A percentile compares a stretch with the other conserved stretches of the same genome.
Conservation (phyloP, 2,888 invertebrate species). For the Lasioglossum lativentre region DNA sequence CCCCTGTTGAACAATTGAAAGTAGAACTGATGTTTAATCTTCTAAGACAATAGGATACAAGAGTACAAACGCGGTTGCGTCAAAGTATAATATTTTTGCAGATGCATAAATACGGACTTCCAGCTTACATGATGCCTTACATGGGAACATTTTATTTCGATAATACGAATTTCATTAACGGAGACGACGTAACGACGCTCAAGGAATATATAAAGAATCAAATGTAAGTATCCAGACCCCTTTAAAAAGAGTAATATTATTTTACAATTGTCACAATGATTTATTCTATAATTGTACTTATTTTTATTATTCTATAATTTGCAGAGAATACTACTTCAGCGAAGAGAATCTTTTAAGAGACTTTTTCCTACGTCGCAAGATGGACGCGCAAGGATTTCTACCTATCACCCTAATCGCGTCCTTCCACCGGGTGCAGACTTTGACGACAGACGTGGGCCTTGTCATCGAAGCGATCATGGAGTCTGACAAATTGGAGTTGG, state of each 20-base stretch:
- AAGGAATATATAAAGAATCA: slow-evolving; percentile 95
- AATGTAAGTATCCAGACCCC: slow-evolving; percentile 88
- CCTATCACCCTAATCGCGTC: slow-evolving; percentile 97
- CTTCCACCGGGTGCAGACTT: slow-evolving; percentile 96
- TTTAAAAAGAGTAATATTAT: background rate
- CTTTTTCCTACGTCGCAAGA: slow-evolving; percentile 98
- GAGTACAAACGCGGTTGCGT: background rate
- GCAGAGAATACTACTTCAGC: slow-evolving; percentile 99
- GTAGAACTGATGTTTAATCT: slow-evolving; percentile 69
- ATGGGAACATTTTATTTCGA: slow-evolving; percentile 88
- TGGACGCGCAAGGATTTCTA: slow-evolving; percentile 97
- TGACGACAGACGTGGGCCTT: slow-evolving; percentile 93
- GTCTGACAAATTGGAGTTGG: slow-evolving; percentile 94
- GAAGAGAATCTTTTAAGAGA: slow-evolving; percentile 97
- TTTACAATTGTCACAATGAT: background rate
- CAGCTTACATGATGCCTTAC: slow-evolving; percentile 85
- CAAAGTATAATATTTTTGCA: slow-evolving; percentile 65
- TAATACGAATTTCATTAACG: slow-evolving; percentile 86
- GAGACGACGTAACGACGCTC: slow-evolving; percentile 89
- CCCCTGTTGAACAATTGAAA: slow-evolving; percentile 62
- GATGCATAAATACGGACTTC: slow-evolving; percentile 80
- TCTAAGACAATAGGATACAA: background rate
- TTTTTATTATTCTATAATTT: slow-evolving; percentile 76
- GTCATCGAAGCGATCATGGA: slow-evolving; percentile 94
- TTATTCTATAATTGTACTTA: background rate